phyloP scores from a whole-genome alignment of 2,113 vertebrate species.

The Gnathonemus longibarbis region DNA sequence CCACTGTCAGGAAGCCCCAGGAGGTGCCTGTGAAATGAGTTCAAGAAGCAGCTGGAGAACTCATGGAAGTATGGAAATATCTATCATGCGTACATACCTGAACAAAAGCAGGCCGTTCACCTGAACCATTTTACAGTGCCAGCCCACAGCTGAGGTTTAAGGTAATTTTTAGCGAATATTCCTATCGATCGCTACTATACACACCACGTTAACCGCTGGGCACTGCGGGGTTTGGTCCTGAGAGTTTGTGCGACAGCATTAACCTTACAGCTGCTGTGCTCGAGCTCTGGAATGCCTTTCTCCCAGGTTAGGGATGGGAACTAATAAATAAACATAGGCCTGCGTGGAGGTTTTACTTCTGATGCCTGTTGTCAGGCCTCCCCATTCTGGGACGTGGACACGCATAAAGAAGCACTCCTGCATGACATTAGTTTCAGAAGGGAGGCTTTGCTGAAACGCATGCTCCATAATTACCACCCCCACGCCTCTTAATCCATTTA shows the following conservation, averaged over 20 bases:
- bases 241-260: neutral
- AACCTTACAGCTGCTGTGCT: neutral
- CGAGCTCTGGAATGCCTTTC: neutral
- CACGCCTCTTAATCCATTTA: constrained; percentile 16
- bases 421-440: constrained; percentile 17
- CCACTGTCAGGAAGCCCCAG: neutral
- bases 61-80: neutral
- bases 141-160: neutral
- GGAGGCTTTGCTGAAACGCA: neutral
- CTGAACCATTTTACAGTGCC: neutral
- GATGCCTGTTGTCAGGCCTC: constrained; percentile 15
- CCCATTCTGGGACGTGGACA: neutral
- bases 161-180: constrained; percentile 8
- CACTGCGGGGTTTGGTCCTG: neutral
- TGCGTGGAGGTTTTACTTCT: constrained; percentile 17
- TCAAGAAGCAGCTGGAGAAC: neutral
- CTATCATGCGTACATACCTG: neutral
- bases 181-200: neutral
- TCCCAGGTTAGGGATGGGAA: neutral
- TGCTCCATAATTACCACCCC: constrained; percentile 20
- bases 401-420: constrained; percentile 12
- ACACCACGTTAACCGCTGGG: neutral
- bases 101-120: neutral
- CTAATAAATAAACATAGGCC: constrained; percentile 28
- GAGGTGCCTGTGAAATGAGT: constrained; percentile 4